Conservation (phyloP, 2,113 vertebrate species). For the Apus apus region DNA sequence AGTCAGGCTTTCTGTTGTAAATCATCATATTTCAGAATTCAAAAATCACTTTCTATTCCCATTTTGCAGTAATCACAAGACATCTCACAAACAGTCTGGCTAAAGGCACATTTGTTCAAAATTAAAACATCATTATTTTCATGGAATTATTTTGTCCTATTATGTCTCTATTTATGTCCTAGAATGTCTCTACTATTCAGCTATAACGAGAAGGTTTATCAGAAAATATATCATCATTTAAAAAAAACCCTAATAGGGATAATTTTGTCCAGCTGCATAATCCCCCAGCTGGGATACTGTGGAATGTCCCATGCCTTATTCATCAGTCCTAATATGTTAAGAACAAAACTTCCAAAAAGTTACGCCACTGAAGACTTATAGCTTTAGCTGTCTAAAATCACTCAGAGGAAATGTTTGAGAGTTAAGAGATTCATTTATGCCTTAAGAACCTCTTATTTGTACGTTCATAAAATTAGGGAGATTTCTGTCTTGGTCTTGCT, state of each 20-base stretch:
- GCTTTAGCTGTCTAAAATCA: background rate
- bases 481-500: background rate
- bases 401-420: background rate
- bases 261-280: constrained; percentile 46
- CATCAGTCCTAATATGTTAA: background rate
- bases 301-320: constrained; percentile 43
- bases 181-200: background rate
- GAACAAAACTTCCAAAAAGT: constrained; percentile 5
- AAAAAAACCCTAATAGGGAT: background rate
- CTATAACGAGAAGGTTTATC: constrained; percentile 21
- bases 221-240: background rate
- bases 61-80: background rate
- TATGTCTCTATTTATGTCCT: constrained; percentile 4
- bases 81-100: background rate
- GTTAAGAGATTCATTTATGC: background rate
- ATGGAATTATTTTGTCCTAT: constrained; percentile 13
- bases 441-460: background rate
- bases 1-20: constrained; percentile 8
- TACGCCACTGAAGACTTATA: background rate
- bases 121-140: constrained; percentile 12
- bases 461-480: background rate
- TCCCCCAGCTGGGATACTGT: background rate
- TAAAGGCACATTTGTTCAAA: constrained; percentile 11
- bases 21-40: background rate
- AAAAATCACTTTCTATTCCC: background rate